A percentile compares a stretch with the other conserved stretches of the same genome.
Evolutionary conservation across 2,888 invertebrate species (phyloP).

Genomic region (Ferdinandea cuprea): DNA sequence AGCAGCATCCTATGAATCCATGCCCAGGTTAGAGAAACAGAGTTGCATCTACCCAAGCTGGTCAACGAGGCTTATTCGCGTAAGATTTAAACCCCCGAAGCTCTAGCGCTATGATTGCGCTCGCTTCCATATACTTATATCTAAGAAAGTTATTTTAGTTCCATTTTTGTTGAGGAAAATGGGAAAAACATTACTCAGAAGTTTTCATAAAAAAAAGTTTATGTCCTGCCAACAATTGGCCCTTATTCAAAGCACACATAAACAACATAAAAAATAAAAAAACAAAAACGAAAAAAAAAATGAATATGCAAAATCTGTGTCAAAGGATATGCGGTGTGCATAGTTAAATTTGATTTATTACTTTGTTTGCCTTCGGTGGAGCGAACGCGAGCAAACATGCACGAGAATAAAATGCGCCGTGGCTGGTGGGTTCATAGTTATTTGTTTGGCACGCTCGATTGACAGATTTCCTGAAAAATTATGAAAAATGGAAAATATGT

Average conservation of each 20-base stretch:
- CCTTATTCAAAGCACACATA: not conserved
- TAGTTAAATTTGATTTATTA: constrained; percentile 47
- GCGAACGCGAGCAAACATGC: not conserved
- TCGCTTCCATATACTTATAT: no score
- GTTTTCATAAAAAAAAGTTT: not conserved
- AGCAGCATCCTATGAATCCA: no score
- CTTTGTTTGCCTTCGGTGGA: constrained; percentile 2
- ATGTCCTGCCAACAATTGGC: not conserved
- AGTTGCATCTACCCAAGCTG: no score
- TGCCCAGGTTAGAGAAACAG: no score
- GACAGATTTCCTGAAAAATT: constrained; percentile 9
- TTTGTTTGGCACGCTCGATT: constrained; percentile 27
- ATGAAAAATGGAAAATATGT: constrained; percentile 30
- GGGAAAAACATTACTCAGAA: no score
- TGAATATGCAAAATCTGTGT: constrained; percentile 21
- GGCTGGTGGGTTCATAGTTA: not conserved
- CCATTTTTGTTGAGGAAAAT: no score
- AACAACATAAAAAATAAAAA: not conserved
- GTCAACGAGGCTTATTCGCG: no score
- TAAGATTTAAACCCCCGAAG: no score
- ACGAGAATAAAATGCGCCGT: not conserved
- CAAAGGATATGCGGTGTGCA: constrained; percentile 23
- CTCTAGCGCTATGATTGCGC: no score
- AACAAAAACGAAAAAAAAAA: not conserved
- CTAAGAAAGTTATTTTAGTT: no score